These are phyloP conservation scores for Microhierax caerulescens DNA, from an alignment of 2,797 vertebrate species.

Conservation along the genomic window DNA sequence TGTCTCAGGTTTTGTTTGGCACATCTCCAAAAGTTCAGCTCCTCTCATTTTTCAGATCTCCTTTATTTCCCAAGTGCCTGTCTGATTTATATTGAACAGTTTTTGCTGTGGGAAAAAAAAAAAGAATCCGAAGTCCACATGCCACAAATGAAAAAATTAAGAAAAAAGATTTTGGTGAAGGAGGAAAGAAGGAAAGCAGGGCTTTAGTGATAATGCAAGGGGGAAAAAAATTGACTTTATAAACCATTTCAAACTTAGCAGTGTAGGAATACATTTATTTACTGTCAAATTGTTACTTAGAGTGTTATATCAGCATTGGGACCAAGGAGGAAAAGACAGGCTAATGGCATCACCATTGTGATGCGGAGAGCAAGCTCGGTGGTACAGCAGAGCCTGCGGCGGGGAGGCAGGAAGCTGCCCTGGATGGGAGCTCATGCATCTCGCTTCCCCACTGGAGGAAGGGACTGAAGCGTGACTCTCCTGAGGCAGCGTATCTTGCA, in stretches of 20 bases:
- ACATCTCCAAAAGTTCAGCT: background rate
- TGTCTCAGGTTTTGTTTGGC: conserved; percentile 8
- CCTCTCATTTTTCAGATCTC: background rate
- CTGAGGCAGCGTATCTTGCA: background rate
- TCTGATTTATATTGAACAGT: conserved; percentile 11
- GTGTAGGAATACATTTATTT: background rate
- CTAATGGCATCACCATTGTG: background rate
- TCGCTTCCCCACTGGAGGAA: background rate
- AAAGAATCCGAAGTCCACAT: background rate
- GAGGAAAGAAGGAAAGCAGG: background rate
- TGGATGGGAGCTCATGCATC: conserved; percentile 14
- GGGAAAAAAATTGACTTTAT: background rate
- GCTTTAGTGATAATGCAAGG: background rate
- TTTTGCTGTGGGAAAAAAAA: accelerated
- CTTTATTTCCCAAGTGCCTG: conserved; percentile 45
- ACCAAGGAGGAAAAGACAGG: background rate
- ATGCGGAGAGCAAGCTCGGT: background rate
- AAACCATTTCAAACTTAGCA: background rate
- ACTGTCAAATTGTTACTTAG: background rate
- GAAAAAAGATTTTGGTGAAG: background rate
- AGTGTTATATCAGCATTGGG: background rate
- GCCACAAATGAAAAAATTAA: background rate
- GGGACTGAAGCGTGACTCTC: conserved; percentile 10
- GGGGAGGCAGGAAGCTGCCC: background rate
- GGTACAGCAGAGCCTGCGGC: background rate